phyloP scores from a whole-genome alignment of 2,888 invertebrate genomes.

The Ganaspis brasiliensis region DNA sequence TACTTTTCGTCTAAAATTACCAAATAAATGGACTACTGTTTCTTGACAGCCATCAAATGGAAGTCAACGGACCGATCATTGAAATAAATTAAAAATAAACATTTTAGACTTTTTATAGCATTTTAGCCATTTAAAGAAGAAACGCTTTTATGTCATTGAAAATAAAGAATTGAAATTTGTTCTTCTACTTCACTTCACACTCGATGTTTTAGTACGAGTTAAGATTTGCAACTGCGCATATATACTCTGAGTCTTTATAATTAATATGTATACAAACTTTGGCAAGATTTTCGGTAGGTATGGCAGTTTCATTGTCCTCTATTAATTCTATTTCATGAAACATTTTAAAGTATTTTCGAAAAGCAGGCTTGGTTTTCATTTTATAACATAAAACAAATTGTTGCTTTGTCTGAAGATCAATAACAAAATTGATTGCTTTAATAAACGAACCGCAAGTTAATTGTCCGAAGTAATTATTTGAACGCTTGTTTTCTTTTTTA shows the following conservation, averaged over 20 bases:
- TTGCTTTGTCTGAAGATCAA: neutral
- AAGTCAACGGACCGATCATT: no score
- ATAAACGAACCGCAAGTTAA: neutral
- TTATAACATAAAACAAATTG: neutral
- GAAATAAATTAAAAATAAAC: no score
- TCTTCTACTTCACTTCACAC: no score
- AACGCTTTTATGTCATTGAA: no score
- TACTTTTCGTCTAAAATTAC: no score
- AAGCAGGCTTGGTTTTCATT: neutral
- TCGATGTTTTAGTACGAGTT: no score
- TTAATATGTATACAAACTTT: neutral
- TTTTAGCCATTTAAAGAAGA: no score
- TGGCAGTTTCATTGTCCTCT: neutral
- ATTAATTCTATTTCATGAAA: neutral
- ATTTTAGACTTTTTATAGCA: no score
- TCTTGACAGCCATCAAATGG: no score
- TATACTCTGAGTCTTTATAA: neutral
- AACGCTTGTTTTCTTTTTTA: neutral
- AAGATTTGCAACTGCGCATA: neutral
- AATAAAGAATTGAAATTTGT: no score
- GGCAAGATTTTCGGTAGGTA: neutral
- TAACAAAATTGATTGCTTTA: conserved; percentile 15
- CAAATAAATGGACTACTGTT: no score
- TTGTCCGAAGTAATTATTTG: neutral
- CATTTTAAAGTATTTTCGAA: neutral